Conservation (phyloP, 2,797 vertebrate genomes). For the Fratercula arctica region DNA sequence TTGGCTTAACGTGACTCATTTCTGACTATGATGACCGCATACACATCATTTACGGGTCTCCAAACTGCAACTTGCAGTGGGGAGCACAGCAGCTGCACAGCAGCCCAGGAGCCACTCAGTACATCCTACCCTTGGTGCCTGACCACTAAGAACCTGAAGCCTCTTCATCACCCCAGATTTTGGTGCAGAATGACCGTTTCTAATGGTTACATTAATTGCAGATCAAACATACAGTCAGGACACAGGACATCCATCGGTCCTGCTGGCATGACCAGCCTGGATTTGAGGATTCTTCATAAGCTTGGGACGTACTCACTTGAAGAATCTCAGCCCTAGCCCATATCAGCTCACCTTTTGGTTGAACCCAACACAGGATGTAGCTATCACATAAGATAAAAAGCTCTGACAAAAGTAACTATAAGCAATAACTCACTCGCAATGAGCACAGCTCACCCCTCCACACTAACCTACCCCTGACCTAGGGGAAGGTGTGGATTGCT, state of each 20-base stretch:
- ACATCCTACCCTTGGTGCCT: background rate
- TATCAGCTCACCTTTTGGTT: background rate
- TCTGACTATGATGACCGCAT: background rate
- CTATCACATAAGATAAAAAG: background rate
- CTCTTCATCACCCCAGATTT: background rate
- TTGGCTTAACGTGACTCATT: background rate
- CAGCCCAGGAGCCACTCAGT: background rate
- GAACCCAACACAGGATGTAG: background rate
- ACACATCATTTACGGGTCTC: background rate
- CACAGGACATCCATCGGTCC: rapidly evolving
- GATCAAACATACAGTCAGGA: rapidly evolving
- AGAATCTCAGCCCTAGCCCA: background rate
- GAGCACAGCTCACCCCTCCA: background rate
- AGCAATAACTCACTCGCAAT: rapidly evolving
- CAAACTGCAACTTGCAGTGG: background rate
- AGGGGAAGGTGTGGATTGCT: background rate
- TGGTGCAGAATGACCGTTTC: background rate
- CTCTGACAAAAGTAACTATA: background rate
- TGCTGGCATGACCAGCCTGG: background rate
- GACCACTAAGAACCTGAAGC: background rate
- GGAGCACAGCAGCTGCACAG: background rate
- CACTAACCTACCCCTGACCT: background rate
- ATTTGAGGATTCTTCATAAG: background rate
- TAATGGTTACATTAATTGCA: background rate
- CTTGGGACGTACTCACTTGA: background rate